Base-by-base conservation (phyloP, 2,888 invertebrate genomes). In the Anoplius nigerrimus region DNA sequence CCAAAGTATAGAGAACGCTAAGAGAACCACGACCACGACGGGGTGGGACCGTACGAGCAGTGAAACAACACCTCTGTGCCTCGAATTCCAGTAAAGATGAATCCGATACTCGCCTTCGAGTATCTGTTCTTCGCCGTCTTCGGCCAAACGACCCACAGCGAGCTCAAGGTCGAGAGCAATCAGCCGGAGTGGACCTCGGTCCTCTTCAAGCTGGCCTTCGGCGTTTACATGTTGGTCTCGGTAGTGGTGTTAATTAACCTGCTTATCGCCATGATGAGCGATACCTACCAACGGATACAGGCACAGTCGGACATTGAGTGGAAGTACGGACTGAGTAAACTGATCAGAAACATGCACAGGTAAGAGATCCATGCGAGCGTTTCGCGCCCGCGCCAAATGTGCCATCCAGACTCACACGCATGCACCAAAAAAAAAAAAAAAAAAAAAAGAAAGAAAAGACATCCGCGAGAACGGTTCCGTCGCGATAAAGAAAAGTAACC, bases 201-300 rank as follows among this genome's bases (percentile, higher is more conserved):
- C 90, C 93, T 96, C 86, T 96, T 95, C 92, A 95, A 95, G 91
- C 91, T 96, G 89, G 95, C 98, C 86, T 98, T 98, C 91, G 98
- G 98, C 85, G 93, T 97, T 90, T 99, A 98, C 93, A 95, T 98
- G 94, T 94, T 98, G 93, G 97, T 99, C 90, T 97, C 98, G 83
- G 95, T 98, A 89, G 96, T 99, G 91, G 98, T 99, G 89, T 94
- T 99, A 87, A 97, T 98, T 91, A 98, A 99, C 91, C 94, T 99
- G 89, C 95, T 99, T 90, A 99, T 99, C 93, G 99, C 99, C 92
- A 98, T 99, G 98, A 98, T 99, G 98, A 98, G 98, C 91, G 98
- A 99, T 93, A 99, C 99, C 86, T 99, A 99, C 91, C 98, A 99
- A 90, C 94, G 98, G 88, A 98, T 98, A 88, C 97, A 99, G 94